Evolutionary conservation across 1,140 invertebrate species (phyloP).

Genomic region (Sinella curviseta): DNA sequence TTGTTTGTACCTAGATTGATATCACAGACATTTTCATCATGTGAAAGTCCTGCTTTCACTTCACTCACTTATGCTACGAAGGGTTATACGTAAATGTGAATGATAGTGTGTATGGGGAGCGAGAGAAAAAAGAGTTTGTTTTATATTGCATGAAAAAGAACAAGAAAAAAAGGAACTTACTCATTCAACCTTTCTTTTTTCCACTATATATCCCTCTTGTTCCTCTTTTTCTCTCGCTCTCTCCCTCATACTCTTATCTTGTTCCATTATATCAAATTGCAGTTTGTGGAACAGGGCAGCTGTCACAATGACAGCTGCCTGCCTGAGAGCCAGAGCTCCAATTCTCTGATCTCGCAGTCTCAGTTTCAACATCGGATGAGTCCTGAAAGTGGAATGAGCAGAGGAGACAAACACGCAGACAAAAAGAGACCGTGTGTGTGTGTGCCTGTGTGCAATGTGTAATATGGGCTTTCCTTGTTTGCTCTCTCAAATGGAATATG

Average conservation of each 20-base stretch:
- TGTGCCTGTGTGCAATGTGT: not conserved
- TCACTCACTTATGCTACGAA: not conserved
- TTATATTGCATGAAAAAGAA: not conserved
- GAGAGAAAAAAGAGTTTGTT: not conserved
- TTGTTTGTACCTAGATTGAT: not conserved
- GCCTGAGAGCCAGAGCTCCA: not conserved
- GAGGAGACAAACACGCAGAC: not conserved
- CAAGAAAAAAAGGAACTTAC: too few species aligned
- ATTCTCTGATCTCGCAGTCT: conserved; percentile 2
- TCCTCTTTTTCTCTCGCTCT: not conserved
- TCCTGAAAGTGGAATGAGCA: not conserved
- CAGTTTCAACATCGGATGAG: conserved; percentile 13
- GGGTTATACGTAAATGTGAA: not conserved
- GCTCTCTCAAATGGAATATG: conserved; percentile 3
- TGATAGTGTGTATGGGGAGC: not conserved
- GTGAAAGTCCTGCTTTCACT: not conserved
- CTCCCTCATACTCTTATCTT: conserved; percentile 23
- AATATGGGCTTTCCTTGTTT: conserved; percentile 14
- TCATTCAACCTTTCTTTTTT: not conserved
- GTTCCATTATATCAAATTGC: conserved; percentile 25
- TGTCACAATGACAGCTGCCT: conserved; percentile 21
- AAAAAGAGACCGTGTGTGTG: not conserved
- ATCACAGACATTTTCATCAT: not conserved
- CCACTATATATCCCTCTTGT: not conserved
- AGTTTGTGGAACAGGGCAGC: conserved; percentile 15